phyloP scores from a whole-genome alignment of 2,113 vertebrate species.

The Uria lomvia region DNA sequence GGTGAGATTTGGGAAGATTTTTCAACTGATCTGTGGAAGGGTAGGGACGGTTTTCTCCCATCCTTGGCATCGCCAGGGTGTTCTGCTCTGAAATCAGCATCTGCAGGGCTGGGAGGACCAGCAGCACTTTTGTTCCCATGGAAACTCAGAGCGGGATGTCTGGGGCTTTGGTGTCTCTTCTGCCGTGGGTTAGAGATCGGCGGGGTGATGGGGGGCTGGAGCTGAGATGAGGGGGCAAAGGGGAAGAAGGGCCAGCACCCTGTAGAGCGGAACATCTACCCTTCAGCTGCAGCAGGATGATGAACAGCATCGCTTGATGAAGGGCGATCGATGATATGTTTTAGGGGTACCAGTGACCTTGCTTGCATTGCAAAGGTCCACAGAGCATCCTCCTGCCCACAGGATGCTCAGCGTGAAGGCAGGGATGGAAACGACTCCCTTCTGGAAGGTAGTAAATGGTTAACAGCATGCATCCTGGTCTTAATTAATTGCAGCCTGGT shows the following conservation, averaged over 20 bases:
- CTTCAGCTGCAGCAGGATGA: neutral
- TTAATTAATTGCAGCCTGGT: conserved; percentile 11
- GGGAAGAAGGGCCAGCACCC: neutral
- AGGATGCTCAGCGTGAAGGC: neutral
- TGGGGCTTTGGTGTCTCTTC: neutral
- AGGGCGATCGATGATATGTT: neutral
- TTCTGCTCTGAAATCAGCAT: conserved; percentile 3
- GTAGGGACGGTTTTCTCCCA: neutral
- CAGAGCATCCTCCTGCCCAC: neutral
- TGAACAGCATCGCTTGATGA: neutral
- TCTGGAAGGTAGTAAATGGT: neutral
- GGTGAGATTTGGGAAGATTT: neutral
- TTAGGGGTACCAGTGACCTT: neutral
- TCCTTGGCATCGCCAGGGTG: neutral
- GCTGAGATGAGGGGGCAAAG: neutral
- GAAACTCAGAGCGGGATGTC: neutral
- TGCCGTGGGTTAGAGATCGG: neutral
- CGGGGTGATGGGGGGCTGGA: neutral
- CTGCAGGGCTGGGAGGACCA: conserved; percentile 40
- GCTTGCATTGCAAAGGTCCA: neutral
- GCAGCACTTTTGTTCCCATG: conserved; percentile 52
- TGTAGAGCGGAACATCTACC: neutral
- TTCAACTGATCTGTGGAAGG: neutral
- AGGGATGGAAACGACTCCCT: neutral
- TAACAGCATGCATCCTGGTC: neutral